phyloP scores from a whole-genome alignment of 1,140 invertebrate genomes.

The Gerris buenoi region DNA sequence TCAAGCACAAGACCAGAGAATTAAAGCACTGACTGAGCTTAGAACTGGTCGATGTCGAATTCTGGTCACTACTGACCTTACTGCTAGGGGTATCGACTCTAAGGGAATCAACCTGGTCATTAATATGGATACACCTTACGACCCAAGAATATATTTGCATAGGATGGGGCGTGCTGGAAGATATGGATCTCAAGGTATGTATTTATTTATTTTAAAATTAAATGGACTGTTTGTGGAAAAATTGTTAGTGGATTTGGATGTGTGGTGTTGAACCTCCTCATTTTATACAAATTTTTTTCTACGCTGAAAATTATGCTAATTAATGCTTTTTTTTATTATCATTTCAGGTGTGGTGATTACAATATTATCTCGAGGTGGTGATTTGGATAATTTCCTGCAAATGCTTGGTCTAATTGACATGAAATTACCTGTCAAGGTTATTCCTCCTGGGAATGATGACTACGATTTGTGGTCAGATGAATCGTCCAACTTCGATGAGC shows the following conservation, averaged over 20 bases:
- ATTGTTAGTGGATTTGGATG: too few species aligned
- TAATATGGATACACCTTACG: slow-evolving; percentile 73
- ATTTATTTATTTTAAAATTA: too few species aligned
- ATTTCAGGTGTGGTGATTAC: slow-evolving; percentile 40
- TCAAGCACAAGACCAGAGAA: slow-evolving; percentile 13
- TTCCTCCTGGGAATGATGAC: slow-evolving; percentile 1
- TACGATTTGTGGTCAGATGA: slow-evolving; percentile 9
- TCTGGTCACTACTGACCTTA: slow-evolving; percentile 81
- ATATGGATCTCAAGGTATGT: slow-evolving; percentile 57
- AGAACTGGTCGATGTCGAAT: slow-evolving; percentile 44
- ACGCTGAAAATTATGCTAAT: too few species aligned
- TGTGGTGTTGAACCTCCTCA: too few species aligned
- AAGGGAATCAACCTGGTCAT: slow-evolving; percentile 84
- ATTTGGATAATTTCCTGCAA: slow-evolving; percentile 38
- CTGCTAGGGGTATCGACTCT: slow-evolving; percentile 75
- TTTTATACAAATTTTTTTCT: too few species aligned
- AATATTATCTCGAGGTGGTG: slow-evolving; percentile 41
- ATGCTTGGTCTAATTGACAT: slow-evolving; percentile 30
- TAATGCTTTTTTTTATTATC: too few species aligned
- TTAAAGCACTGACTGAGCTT: slow-evolving; percentile 6
- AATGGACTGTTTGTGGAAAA: too few species aligned
- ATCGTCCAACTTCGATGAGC: slow-evolving; percentile 40
- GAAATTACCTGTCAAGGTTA: not conserved
- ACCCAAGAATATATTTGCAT: slow-evolving; percentile 83
- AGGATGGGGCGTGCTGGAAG: slow-evolving; percentile 86